Evolutionary conservation across 2,888 invertebrate species (phyloP).

Genomic region (Drosophila melanocephala): DNA sequence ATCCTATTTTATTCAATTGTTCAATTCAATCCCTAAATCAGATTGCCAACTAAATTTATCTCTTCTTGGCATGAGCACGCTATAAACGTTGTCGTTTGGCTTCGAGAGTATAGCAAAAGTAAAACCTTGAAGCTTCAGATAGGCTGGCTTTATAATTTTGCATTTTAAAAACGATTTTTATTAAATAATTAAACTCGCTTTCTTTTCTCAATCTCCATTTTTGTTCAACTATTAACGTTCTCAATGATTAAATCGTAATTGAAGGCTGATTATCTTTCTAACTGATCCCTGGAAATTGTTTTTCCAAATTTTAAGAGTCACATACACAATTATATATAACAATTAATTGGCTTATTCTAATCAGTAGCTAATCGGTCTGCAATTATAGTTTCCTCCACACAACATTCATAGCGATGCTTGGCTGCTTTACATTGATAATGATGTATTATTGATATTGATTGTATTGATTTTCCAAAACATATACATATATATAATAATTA

Average conservation of each 20-base stretch:
- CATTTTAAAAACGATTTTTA: not conserved
- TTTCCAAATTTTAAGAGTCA: not conserved
- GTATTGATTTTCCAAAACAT: not conserved
- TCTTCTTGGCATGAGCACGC: not conserved
- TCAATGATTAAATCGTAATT: not conserved
- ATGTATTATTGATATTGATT: not conserved
- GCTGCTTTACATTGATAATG: not conserved
- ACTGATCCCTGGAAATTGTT: not conserved
- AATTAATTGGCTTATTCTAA: not conserved
- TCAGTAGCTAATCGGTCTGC: not conserved
- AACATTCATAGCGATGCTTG: not conserved
- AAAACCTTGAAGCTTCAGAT: not conserved
- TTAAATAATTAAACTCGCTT: not conserved
- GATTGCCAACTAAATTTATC: not conserved
- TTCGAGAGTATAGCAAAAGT: not conserved
- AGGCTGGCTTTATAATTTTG: not conserved
- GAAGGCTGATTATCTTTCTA: not conserved
- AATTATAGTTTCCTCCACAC: not conserved
- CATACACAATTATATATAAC: not conserved
- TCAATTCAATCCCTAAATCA: not conserved
- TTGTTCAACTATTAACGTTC: no score
- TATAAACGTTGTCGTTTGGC: not conserved
- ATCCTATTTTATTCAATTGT: not conserved
- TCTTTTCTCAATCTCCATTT: no score
- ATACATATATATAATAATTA: not conserved